Conservation (phyloP, 1,140 invertebrate species). For the Leguminivora glycinivorella region DNA sequence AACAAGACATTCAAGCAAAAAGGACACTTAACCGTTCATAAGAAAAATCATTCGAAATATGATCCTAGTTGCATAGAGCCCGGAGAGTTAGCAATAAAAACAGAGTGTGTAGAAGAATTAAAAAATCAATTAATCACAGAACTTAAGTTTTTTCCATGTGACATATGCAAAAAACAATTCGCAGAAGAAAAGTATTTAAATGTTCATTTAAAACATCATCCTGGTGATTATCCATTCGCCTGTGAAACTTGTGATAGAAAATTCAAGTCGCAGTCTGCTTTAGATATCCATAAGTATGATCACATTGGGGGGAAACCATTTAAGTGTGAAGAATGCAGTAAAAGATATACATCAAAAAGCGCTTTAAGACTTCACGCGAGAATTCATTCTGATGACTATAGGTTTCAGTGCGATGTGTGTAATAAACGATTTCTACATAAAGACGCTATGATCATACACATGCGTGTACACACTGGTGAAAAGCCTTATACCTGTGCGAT, state of each 20-base stretch:
- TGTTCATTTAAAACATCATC: background rate
- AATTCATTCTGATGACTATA: background rate
- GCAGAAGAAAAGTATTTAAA: background rate
- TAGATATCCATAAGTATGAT: background rate
- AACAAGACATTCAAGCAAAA: background rate
- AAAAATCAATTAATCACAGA: background rate
- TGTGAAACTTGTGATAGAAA: background rate
- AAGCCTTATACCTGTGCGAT: background rate
- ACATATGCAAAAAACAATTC: conserved; percentile 13
- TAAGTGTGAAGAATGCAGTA: conserved; percentile 5
- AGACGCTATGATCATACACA: background rate
- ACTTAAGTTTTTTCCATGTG: background rate
- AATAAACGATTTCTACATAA: conserved; percentile 3
- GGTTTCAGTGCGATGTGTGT: background rate
- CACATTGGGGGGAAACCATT: background rate
- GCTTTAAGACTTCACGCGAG: conserved; percentile 5
- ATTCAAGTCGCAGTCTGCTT: background rate
- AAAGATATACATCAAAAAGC: background rate
- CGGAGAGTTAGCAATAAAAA: background rate
- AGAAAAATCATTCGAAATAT: background rate
- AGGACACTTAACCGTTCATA: background rate
- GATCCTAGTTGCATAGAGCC: background rate
- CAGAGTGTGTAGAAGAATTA: background rate
- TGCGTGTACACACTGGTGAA: conserved; percentile 6
- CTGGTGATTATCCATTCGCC: background rate